Evolutionary conservation across 2,888 invertebrate species (phyloP).

Genomic region (Bruchidius siliquastri): DNA sequence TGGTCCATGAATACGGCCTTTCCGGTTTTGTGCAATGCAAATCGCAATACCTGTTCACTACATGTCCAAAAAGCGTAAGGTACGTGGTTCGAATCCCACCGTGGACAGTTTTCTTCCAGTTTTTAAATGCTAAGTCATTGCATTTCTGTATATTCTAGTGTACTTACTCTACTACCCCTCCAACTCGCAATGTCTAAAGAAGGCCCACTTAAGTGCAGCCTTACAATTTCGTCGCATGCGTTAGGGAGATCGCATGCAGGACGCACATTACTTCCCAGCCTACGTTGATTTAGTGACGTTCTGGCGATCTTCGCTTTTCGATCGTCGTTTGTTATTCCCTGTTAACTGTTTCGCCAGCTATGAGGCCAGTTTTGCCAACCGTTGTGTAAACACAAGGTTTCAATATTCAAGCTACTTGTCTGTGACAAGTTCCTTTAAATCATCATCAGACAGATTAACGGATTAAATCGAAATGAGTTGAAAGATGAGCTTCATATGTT

Average conservation of each 20-base stretch:
- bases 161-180: not conserved
- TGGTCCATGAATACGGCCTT: not conserved
- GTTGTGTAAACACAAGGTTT: too few species aligned
- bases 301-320: not conserved
- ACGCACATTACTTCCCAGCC: constrained; percentile 27
- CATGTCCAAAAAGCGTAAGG: too few species aligned
- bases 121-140: too few species aligned
- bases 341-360: not conserved
- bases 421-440: too few species aligned
- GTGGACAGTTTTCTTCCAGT: too few species aligned
- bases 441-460: too few species aligned
- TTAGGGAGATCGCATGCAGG: constrained; percentile 16
- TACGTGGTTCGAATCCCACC: too few species aligned
- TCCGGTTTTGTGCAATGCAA: not conserved
- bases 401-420: too few species aligned
- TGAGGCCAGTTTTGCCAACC: not conserved
- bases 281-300: constrained; percentile 31
- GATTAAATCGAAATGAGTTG: too few species aligned
- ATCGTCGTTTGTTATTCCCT: not conserved
- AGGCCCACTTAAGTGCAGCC: not conserved
- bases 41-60: too few species aligned
- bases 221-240: not conserved
- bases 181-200: not conserved
- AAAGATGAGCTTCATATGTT: too few species aligned
- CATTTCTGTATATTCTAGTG: too few species aligned